Evolutionary conservation across 2,797 vertebrate genomes (phyloP).

Genomic region (Sparidentex hasta): DNA sequence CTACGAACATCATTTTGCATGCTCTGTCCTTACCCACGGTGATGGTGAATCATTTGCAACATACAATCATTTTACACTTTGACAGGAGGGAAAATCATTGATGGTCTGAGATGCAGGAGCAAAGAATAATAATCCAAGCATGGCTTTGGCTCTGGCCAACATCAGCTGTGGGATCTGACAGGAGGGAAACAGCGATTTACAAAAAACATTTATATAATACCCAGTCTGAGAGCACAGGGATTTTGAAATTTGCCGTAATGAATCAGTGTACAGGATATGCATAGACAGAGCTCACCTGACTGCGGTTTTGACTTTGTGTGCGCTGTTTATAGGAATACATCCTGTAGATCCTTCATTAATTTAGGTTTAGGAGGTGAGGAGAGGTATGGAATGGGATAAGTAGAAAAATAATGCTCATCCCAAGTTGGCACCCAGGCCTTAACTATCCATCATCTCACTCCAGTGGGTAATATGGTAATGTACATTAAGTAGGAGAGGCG

Average conservation of each 20-base stretch:
- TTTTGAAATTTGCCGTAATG: constrained; percentile 12
- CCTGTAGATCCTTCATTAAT: background rate
- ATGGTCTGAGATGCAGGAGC: constrained; percentile 40
- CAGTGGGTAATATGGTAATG: background rate
- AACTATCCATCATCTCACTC: background rate
- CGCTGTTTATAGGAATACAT: background rate
- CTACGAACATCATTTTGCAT: constrained; percentile 64
- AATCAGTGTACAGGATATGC: constrained; percentile 2
- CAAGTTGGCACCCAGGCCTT: background rate
- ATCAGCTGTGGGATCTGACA: constrained; percentile 21
- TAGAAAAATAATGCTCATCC: background rate
- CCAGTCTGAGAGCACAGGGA: constrained; percentile 1
- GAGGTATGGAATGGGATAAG: background rate
- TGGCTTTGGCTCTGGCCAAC: constrained; percentile 16
- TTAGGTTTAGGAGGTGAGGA: background rate
- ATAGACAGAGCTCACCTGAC: background rate
- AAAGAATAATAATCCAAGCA: constrained; percentile 42
- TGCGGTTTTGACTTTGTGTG: no score
- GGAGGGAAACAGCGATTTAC: background rate
- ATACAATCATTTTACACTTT: constrained; percentile 67
- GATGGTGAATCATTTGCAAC: constrained; percentile 69
- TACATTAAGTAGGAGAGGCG: background rate
- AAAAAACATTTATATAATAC: constrained; percentile 17
- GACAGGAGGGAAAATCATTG: constrained; percentile 63
- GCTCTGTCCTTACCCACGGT: constrained; percentile 51